Conservation (phyloP, 2,888 invertebrate genomes). For the Synanthedon andrenaeformis region DNA sequence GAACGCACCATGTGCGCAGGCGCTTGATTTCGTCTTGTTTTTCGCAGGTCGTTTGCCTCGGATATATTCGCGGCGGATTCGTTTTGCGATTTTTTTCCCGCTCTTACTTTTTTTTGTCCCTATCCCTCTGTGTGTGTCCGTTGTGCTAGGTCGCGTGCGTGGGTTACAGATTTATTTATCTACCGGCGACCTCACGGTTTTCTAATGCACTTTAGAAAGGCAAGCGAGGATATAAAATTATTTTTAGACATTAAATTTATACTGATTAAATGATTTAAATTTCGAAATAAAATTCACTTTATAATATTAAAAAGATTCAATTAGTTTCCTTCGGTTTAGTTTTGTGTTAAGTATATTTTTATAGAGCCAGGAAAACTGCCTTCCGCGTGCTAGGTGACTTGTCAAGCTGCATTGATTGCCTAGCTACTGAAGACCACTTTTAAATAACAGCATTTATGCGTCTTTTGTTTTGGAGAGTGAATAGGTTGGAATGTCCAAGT, state of each 20-base stretch:
- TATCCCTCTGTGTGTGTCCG: slow-evolving; percentile 43
- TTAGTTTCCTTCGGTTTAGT: no score
- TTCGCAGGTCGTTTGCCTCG: slow-evolving; percentile 64
- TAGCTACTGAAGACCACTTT: background rate
- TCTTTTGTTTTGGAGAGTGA: no score
- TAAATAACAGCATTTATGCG: no score
- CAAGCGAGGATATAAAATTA: slow-evolving; percentile 1
- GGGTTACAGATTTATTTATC: slow-evolving; percentile 39
- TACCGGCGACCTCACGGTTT: slow-evolving; percentile 3
- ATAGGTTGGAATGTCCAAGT: no score
- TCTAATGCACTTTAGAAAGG: slow-evolving; percentile 9
- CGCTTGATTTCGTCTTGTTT: slow-evolving; percentile 60
- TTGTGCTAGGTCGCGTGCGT: slow-evolving; percentile 56
- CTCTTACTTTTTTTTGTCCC: slow-evolving; percentile 33
- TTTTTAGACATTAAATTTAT: slow-evolving; percentile 5
- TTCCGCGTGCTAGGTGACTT: no score
- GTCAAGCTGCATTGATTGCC: no score
- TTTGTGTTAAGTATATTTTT: no score
- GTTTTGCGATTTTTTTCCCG: slow-evolving; percentile 28
- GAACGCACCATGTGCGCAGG: slow-evolving; percentile 64
- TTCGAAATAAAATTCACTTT: no score
- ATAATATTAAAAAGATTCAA: no score
- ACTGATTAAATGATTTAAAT: background rate
- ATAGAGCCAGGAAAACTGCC: no score
- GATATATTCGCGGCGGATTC: slow-evolving; percentile 43